Percentiles rank a stretch among this genome's conserved stretches.
These are phyloP conservation scores for Diuraphis noxia DNA, from an alignment of 1,140 invertebrate genomes.

Conservation along the genomic window DNA sequence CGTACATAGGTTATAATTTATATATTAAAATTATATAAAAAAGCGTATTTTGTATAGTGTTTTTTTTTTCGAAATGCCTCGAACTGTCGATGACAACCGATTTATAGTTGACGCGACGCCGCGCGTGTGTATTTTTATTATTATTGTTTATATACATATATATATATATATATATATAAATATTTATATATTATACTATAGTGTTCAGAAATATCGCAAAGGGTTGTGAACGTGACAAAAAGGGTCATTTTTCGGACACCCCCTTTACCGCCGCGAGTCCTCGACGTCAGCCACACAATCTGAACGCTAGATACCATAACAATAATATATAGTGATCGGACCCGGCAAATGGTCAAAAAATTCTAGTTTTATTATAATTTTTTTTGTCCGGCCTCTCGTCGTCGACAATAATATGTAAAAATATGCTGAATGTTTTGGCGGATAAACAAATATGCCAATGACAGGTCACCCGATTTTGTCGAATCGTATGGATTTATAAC, in stretches of 20 bases:
- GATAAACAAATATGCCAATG: slow-evolving; percentile 40
- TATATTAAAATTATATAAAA: background rate
- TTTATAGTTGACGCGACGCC: slow-evolving; percentile 43
- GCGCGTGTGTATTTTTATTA: slow-evolving; percentile 4
- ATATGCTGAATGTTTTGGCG: slow-evolving; percentile 48
- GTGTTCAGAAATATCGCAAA: slow-evolving; percentile 39
- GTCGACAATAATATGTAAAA: slow-evolving; percentile 52
- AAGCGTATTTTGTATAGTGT: background rate
- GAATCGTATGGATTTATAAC: slow-evolving; percentile 43
- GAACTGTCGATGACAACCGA: slow-evolving; percentile 28
- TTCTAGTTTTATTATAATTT: slow-evolving; percentile 48
- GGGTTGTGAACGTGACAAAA: slow-evolving; percentile 53
- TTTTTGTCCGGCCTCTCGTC: background rate
- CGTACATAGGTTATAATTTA: background rate
- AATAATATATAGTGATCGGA: slow-evolving; percentile 50
- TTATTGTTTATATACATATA: slow-evolving; percentile 13
- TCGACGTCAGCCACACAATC: slow-evolving; percentile 49
- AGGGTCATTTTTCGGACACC: slow-evolving; percentile 53
- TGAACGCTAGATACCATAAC: slow-evolving; percentile 46
- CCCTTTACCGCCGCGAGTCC: slow-evolving; percentile 36
- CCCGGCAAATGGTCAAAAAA: slow-evolving; percentile 53
- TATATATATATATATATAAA: slow-evolving; percentile 28
- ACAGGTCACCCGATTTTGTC: slow-evolving; percentile 40
- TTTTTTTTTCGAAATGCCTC: background rate
- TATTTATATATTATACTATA: slow-evolving; percentile 34